Percentiles rank a stretch among this genome's conserved stretches.
phyloP scores from a whole-genome alignment of 2,888 invertebrate genomes.

The Agriopis leucophaearia region DNA sequence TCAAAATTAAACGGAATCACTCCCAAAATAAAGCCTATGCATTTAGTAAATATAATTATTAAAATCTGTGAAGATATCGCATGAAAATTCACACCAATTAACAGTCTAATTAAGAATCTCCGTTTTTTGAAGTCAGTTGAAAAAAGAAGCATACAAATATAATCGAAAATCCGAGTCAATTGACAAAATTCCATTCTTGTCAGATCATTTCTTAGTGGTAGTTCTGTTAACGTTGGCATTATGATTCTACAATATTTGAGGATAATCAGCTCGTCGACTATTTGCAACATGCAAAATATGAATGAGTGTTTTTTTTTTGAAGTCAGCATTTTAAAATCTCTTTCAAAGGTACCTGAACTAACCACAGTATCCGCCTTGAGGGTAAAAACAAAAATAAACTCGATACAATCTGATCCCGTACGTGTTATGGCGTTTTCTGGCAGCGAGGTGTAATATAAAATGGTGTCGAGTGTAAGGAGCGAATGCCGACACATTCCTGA shows the following conservation, averaged over 20 bases:
- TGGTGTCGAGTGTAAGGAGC: slow-evolving; percentile 48
- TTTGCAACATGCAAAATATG: slow-evolving; percentile 13
- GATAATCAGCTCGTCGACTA: slow-evolving; percentile 15
- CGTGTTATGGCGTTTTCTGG: slow-evolving; percentile 60
- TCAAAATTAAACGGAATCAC: no score
- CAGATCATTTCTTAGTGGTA: slow-evolving; percentile 1
- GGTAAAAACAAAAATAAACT: slow-evolving; percentile 52
- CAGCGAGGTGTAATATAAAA: slow-evolving; percentile 69
- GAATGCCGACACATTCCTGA: slow-evolving; percentile 71
- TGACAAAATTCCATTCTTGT: slow-evolving; percentile 17
- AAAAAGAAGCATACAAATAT: background rate
- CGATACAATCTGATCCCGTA: slow-evolving; percentile 55
- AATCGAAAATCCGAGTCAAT: background rate
- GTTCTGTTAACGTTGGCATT: slow-evolving; percentile 11
- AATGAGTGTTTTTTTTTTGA: slow-evolving; percentile 17
- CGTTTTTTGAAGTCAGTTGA: no score
- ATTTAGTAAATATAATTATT: no score
- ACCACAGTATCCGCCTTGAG: slow-evolving; percentile 50
- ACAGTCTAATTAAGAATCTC: no score
- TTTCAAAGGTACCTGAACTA: slow-evolving; percentile 40
- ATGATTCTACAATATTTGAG: slow-evolving; percentile 13
- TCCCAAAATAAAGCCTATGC: no score
- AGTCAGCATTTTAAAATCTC: slow-evolving; percentile 39
- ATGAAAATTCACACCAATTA: no score
- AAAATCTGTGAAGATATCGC: no score